These are phyloP conservation scores for Paratilapia polleni DNA, from an alignment of 2,113 vertebrate species.

Conservation along the genomic window DNA sequence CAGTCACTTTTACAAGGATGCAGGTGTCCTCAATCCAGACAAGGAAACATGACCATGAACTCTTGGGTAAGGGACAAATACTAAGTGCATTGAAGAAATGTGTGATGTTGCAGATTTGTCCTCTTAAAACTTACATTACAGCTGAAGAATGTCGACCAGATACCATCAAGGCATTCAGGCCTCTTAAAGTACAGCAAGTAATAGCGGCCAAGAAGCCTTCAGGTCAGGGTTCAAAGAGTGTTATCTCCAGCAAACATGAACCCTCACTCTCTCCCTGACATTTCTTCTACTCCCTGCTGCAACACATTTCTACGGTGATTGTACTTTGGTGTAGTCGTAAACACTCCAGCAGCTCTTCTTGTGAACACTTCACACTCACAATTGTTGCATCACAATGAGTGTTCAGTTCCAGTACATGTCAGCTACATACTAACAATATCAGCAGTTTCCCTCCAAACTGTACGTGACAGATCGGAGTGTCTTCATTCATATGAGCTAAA, in stretches of 20 bases:
- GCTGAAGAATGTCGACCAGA: conserved; percentile 33
- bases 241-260: conserved; percentile 46
- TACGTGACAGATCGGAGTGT: background rate
- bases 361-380: background rate
- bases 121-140: conserved; percentile 8
- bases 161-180: conserved; percentile 27
- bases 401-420: conserved; percentile 32
- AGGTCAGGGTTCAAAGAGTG: conserved; percentile 55
- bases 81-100: background rate
- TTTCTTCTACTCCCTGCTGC: conserved; percentile 45
- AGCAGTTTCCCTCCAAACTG: conserved; percentile 13
- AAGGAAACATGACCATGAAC: conserved; percentile 41
- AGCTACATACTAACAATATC: conserved; percentile 21
- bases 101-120: background rate
- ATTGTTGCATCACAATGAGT: background rate
- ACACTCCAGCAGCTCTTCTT: conserved; percentile 9
- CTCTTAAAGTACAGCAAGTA: conserved; percentile 21
- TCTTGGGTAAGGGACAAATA: conserved; percentile 5
- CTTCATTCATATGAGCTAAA: background rate
- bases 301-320: conserved; percentile 19
- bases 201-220: conserved; percentile 10
- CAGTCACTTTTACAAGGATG: conserved; percentile 85
- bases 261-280: conserved; percentile 43
- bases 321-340: conserved; percentile 15
- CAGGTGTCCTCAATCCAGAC: conserved; percentile 34